Base-by-base conservation (phyloP, 2,797 vertebrate genomes). In the Eospalax fontanierii region DNA sequence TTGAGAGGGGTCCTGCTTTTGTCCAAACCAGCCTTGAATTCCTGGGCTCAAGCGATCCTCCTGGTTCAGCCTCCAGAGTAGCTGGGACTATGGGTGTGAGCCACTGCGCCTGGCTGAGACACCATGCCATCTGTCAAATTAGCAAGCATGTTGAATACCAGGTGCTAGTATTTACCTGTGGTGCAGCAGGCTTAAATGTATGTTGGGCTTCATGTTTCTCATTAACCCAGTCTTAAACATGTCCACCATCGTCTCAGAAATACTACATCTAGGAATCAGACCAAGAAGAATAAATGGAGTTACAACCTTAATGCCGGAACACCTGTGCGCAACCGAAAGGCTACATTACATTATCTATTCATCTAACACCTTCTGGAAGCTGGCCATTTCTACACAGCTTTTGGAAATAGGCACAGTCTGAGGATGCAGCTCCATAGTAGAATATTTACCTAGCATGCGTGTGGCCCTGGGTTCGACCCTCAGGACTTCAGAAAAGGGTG, bases 281-380 rank as follows among this genome's bases (percentile, higher is more conserved):
- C 22, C 14, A 21, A 8, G 12, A 73, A 74, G 85, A 54, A 24
- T 2, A 84, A 75, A 21, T 59, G n/a, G n/a, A n/a, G n/a, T n/a
- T n/a, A n/a, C n/a, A n/a, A n/a, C n/a, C n/a, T n/a, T 61, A 65
- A 73, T 66, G 75, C 26, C 79, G 54, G 88, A 79, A 89, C 46
- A 38, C 22, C 65, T 68, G 35, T 57, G 83, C 68, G 63, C 28
- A 71, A 38, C 63, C 54, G 66, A 63, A 86, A 59, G 22, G 18
- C 33, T 80, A 65, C 65, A 63, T 70, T 50, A n/a, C n/a, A n/a
- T 70, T 4, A 68, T n/a, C 43, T 0, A 2, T 74, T 82, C 30
- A 65, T 38, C 59, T 40, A 71, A 14, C 30, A 65, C 50, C 65
- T 92, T 38, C 14, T 57, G 33, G 33, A 90, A 87, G n/a, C 50